A percentile compares a stretch with the other conserved stretches of the same genome.
Evolutionary conservation across 2,113 vertebrate genomes (phyloP).

Genomic region (Tragelaphus strepsiceros): DNA sequence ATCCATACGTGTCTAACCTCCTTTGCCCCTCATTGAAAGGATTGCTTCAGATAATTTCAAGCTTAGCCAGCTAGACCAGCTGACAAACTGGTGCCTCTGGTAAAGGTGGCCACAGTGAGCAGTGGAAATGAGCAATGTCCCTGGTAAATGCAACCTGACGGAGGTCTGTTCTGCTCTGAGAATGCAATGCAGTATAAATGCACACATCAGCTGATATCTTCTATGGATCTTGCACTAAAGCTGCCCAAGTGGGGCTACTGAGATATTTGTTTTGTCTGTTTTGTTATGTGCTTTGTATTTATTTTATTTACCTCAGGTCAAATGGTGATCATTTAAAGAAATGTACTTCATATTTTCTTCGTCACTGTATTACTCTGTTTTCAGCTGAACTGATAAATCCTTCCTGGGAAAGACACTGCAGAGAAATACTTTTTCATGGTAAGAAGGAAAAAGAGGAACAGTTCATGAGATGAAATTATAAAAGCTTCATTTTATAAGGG

Average conservation of each 20-base stretch:
- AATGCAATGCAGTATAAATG: not conserved
- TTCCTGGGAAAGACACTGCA: not conserved
- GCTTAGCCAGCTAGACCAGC: not conserved
- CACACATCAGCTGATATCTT: not conserved
- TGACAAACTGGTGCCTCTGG: not conserved
- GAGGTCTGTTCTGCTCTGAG: not conserved
- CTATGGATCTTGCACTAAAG: not conserved
- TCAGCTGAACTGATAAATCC: not conserved
- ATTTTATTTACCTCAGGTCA: not conserved
- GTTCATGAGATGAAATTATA: slow-evolving; percentile 72
- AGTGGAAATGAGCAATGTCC: no score
- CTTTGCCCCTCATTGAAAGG: not conserved
- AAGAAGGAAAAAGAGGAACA: slow-evolving; percentile 22
- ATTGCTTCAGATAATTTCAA: not conserved
- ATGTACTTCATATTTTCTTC: not conserved
- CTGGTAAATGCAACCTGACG: rapidly evolving
- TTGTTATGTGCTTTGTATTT: not conserved
- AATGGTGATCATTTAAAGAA: not conserved
- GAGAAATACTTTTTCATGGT: not conserved
- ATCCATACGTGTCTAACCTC: not conserved
- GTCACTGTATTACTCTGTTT: not conserved
- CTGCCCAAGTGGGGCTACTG: not conserved
- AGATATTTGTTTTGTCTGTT: not conserved
- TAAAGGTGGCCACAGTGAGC: not conserved
- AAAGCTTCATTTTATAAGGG: slow-evolving; percentile 76